These are phyloP conservation scores for Pseudomugil gertrudae DNA, from an alignment of 2,797 vertebrate genomes.

Conservation along the genomic window DNA sequence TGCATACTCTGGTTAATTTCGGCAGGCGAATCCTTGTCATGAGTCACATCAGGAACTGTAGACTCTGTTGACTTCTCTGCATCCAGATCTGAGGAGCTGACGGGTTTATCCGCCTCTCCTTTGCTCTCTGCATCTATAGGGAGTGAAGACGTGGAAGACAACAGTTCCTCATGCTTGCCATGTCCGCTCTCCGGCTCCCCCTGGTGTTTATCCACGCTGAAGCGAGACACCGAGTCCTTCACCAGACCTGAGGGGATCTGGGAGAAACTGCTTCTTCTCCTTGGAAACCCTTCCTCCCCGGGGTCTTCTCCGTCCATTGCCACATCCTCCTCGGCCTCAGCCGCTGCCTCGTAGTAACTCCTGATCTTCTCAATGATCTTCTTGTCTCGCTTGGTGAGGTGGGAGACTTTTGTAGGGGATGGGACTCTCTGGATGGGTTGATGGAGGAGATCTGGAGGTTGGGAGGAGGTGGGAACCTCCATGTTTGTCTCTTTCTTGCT, in stretches of 20 bases:
- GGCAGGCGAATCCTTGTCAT: background rate
- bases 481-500: background rate
- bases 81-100: background rate
- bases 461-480: conserved; percentile 1
- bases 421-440: conserved; percentile 9
- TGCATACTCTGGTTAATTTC: background rate
- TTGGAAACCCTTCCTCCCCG: conserved; percentile 25
- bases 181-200: conserved; percentile 53
- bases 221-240: conserved; percentile 80
- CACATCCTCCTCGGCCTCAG: conserved; percentile 63
- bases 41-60: background rate
- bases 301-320: conserved; percentile 55
- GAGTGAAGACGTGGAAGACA: background rate
- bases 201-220: conserved; percentile 66
- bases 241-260: conserved; percentile 83
- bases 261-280: conserved; percentile 79
- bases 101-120: background rate
- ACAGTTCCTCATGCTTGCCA: conserved; percentile 16
- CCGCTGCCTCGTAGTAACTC: conserved; percentile 84
- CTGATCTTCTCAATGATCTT: conserved; percentile 85
- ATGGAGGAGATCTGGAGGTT: conserved; percentile 1
- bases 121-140: conserved; percentile 4
- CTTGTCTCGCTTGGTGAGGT: conserved; percentile 77
- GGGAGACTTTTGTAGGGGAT: conserved; percentile 37
- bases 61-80: background rate